Conservation (phyloP, 2,797 vertebrate genomes). For the Catamblyrhynchus diadema region DNA sequence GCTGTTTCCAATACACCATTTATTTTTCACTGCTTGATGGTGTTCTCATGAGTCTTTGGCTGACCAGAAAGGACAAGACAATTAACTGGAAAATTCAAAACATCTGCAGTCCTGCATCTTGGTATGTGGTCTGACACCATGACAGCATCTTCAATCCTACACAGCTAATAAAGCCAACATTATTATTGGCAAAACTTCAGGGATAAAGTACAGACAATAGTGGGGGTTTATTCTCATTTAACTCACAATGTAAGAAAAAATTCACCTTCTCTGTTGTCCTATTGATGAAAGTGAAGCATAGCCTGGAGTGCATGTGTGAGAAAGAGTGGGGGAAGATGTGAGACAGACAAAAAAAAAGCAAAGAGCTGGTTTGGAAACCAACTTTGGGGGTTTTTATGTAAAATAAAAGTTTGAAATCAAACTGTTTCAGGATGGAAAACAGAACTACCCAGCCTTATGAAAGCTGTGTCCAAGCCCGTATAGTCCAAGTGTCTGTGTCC, state of each 20-base stretch:
- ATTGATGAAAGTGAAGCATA: neutral
- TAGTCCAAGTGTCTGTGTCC: neutral
- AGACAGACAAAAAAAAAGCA: neutral
- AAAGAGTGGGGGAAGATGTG: neutral
- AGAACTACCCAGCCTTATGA: neutral
- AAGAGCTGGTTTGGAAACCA: neutral
- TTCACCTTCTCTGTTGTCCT: neutral
- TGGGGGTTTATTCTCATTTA: neutral
- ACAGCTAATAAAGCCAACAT: conserved; percentile 1
- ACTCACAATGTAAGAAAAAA: neutral
- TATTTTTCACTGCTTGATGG: neutral
- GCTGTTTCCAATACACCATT: neutral
- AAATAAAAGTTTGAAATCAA: neutral
- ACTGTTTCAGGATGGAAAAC: neutral
- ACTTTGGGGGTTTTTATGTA: fast-evolving
- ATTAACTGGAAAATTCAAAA: conserved; percentile 44
- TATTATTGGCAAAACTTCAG: conserved; percentile 28
- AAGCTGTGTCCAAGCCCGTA: neutral
- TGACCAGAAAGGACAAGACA: conserved; percentile 26
- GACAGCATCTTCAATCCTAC: neutral
- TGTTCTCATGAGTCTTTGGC: neutral
- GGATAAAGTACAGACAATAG: neutral
- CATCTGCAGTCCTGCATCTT: neutral
- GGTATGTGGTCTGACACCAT: conserved; percentile 31
- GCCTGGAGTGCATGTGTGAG: neutral